A percentile compares a stretch with the other conserved stretches of the same genome.
Conservation (phyloP, 2,888 invertebrate species). For the Pheosia tremula region DNA sequence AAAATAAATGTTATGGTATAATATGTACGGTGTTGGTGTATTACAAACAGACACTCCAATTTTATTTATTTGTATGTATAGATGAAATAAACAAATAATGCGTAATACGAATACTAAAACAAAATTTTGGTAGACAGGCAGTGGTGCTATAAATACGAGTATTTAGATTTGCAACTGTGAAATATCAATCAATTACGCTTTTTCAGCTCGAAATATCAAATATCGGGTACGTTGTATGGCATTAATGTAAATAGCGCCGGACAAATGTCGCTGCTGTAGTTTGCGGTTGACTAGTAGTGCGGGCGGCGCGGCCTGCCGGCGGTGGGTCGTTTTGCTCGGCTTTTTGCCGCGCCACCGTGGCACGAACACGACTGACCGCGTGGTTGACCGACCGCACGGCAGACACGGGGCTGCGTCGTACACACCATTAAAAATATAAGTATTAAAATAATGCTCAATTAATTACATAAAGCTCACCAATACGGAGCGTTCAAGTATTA, state of each 20-base stretch:
- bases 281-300: slow-evolving; percentile 67
- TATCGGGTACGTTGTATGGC: background rate
- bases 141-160: too few species aligned
- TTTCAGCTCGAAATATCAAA: background rate
- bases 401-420: background rate
- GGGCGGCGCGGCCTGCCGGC: slow-evolving; percentile 35
- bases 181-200: background rate
- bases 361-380: slow-evolving; percentile 38
- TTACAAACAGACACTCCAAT: too few species aligned
- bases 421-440: background rate
- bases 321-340: slow-evolving; percentile 60
- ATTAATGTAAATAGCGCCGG: slow-evolving; percentile 31
- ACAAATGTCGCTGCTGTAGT: slow-evolving; percentile 57
- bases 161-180: background rate
- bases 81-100: too few species aligned
- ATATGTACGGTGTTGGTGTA: too few species aligned
- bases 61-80: too few species aligned
- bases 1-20: too few species aligned
- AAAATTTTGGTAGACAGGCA: too few species aligned
- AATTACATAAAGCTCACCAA: too few species aligned
- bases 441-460: too few species aligned
- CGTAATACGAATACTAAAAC: too few species aligned
- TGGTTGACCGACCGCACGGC: slow-evolving; percentile 22
- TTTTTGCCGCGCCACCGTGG: slow-evolving; percentile 57
- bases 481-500: too few species aligned